Evolutionary conservation across 1,140 invertebrate genomes (phyloP).

Genomic region (Augochlora pura): DNA sequence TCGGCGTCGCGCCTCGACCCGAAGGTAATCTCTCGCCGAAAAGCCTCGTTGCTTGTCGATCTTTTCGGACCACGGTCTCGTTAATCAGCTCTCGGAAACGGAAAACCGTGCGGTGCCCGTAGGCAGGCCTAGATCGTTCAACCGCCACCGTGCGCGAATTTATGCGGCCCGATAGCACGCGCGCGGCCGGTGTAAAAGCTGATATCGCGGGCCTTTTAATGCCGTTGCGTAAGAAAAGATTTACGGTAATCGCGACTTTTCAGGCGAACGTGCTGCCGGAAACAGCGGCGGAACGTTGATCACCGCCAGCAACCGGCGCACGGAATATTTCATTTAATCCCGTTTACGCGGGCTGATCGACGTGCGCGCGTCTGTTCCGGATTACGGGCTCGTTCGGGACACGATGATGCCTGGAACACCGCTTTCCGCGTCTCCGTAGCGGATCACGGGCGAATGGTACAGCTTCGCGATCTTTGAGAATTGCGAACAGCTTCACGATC

Average conservation of each 20-base stretch:
- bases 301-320: neutral
- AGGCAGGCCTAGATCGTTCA: neutral
- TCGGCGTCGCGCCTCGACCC: neutral
- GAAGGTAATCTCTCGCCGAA: neutral
- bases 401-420: neutral
- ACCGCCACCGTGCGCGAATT: neutral
- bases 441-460: neutral
- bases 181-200: neutral
- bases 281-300: neutral
- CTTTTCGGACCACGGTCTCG: neutral
- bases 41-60: slow-evolving; percentile 4
- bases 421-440: neutral
- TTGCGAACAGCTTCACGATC: no score
- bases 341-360: neutral
- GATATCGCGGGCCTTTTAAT: slow-evolving; percentile 18
- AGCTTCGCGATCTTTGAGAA: neutral
- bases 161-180: slow-evolving; percentile 10
- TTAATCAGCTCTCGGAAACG: neutral
- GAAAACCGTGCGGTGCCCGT: slow-evolving; percentile 17
- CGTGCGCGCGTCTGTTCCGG: neutral
- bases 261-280: slow-evolving; percentile 1
- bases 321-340: slow-evolving; percentile 26
- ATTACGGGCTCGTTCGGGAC: neutral
- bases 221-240: slow-evolving; percentile 25
- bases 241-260: slow-evolving; percentile 24